These are phyloP conservation scores for Oreonectes daqikongensis DNA, from an alignment of 2,797 vertebrate genomes.

Conservation along the genomic window DNA sequence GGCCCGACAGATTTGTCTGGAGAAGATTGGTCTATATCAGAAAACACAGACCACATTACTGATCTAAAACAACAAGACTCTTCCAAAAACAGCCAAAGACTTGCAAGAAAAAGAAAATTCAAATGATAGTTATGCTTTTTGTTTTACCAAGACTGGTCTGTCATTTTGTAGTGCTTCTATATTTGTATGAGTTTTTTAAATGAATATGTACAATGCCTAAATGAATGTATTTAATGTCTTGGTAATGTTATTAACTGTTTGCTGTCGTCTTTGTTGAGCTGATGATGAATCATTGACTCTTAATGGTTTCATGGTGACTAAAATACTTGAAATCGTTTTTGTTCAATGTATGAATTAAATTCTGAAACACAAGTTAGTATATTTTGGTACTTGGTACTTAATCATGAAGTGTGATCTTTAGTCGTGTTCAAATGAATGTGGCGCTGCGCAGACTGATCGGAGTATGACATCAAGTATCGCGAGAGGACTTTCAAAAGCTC, in stretches of 20 bases:
- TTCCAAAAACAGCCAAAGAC: conserved; percentile 61
- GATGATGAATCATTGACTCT: background rate
- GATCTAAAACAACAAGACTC: conserved; percentile 75
- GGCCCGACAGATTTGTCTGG: conserved; percentile 34
- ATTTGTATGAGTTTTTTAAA: conserved; percentile 48
- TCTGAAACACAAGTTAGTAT: no score
- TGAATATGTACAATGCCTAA: conserved; percentile 18
- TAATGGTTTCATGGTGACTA: background rate
- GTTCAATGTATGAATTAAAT: no score
- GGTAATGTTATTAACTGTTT: conserved; percentile 30
- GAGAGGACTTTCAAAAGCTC: no score
- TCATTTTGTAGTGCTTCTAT: conserved; percentile 23
- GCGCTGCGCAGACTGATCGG: no score
- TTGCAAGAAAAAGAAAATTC: conserved; percentile 61
- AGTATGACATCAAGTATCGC: no score
- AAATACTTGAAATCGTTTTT: no score
- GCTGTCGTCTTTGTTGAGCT: background rate
- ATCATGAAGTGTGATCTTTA: no score
- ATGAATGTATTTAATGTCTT: conserved; percentile 46
- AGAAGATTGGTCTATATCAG: conserved; percentile 68
- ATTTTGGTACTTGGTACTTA: no score
- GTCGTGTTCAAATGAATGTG: no score
- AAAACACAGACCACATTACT: conserved; percentile 77
- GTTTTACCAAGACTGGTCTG: background rate
- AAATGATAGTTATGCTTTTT: conserved; percentile 51